Conservation (phyloP, 2,797 vertebrate genomes). For the Protosalanx chinensis region DNA sequence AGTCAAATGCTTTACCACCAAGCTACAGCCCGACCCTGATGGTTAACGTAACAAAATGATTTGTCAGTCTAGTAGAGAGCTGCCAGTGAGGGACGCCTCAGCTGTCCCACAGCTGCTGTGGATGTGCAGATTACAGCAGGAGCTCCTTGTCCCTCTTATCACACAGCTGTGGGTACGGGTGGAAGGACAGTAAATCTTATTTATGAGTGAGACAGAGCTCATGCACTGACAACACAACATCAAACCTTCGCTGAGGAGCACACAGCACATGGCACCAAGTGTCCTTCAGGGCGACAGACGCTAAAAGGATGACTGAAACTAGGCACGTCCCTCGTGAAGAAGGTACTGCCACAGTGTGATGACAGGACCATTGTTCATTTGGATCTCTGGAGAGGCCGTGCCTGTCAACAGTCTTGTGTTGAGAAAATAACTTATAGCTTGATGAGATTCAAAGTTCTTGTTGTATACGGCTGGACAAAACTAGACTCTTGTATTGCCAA, state of each 20-base stretch:
- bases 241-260: constrained; percentile 46
- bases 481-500: not conserved
- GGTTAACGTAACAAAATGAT: too few relatives aligned
- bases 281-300: constrained; percentile 65
- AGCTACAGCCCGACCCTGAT: too few relatives aligned
- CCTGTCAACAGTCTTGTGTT: not conserved
- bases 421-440: not conserved
- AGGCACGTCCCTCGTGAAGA: constrained; percentile 4
- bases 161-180: constrained; percentile 63
- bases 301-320: constrained; percentile 59
- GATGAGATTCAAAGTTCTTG: not conserved
- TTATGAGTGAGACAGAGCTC: constrained; percentile 50
- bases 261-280: constrained; percentile 61
- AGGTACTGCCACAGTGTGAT: constrained; percentile 14
- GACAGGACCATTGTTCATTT: constrained; percentile 61
- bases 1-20: too few relatives aligned
- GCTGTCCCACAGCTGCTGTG: constrained; percentile 75
- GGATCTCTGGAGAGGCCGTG: constrained; percentile 21
- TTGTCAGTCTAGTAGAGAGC: not conserved
- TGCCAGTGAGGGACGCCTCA: constrained; percentile 50
- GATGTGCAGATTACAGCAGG: constrained; percentile 52
- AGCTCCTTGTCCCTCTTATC: constrained; percentile 52
- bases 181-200: constrained; percentile 47
- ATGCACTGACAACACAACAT: constrained; percentile 60
- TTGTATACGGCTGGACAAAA: not conserved